These are phyloP conservation scores for Samia ricini DNA, from an alignment of 1,140 invertebrate genomes.

Conservation along the genomic window DNA sequence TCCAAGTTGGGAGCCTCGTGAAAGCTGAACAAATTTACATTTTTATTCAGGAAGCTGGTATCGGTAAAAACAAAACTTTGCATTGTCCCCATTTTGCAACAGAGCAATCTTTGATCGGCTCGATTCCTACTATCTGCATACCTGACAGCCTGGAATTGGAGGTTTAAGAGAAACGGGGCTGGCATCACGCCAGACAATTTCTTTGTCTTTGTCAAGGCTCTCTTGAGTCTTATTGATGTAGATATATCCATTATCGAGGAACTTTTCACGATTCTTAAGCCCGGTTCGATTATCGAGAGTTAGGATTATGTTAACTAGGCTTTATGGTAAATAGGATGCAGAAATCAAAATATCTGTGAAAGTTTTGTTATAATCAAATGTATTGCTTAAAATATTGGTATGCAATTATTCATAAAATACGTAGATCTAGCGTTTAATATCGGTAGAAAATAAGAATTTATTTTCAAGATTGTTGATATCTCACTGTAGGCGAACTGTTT, in stretches of 20 bases:
- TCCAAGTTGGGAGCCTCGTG: slow-evolving; percentile 32
- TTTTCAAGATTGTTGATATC: too few relatives aligned
- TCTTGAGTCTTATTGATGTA: slow-evolving; percentile 50
- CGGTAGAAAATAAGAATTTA: too few relatives aligned
- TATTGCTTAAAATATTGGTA: too few relatives aligned
- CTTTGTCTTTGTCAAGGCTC: slow-evolving; percentile 61
- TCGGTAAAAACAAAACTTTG: slow-evolving; percentile 57
- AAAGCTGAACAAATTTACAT: slow-evolving; percentile 54
- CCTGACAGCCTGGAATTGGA: slow-evolving; percentile 20
- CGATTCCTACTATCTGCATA: slow-evolving; percentile 42
- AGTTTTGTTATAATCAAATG: not conserved
- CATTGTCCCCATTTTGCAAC: slow-evolving; percentile 51
- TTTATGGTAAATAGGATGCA: not conserved
- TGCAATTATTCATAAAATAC: too few relatives aligned
- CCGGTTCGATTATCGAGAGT: not conserved
- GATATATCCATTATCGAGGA: slow-evolving; percentile 49
- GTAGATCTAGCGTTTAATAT: too few relatives aligned
- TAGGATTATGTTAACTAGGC: not conserved
- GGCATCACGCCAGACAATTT: slow-evolving; percentile 62
- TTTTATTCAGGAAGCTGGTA: slow-evolving; percentile 55
- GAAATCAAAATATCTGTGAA: not conserved
- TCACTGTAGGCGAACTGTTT: too few relatives aligned
- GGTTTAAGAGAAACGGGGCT: slow-evolving; percentile 32
- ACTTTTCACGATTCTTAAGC: slow-evolving; percentile 21
- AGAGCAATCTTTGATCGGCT: slow-evolving; percentile 64